Evolutionary conservation across 1,140 invertebrate genomes (phyloP), one percentile per base, ranked within the genome.

Genomic region (Apocrypta bakeri): DNA sequence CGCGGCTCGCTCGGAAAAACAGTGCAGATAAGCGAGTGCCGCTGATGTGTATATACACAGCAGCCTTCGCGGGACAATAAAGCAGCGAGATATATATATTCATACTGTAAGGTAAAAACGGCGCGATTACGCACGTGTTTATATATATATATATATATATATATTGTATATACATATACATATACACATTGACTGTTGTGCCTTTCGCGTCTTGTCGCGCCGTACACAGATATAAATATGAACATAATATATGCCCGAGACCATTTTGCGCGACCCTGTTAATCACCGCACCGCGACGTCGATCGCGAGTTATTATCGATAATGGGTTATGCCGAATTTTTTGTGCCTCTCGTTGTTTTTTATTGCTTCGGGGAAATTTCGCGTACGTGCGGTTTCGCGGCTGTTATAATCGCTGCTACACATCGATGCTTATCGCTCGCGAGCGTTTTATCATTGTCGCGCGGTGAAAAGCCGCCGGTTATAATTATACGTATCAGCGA

Each of bases 391-490:
- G 48, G 17, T 21, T 21, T 14, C 48, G 7, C 0, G 2, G 6
- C 17, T 17, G 2, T 17, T 14, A 56, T 56, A 56, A 56, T 56
- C 48, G 17, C 14, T 56, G 9, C 33, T 42, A 12, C 11, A 27
- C 12, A 48, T 27, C 9, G 71, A 81, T 75, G 11, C 71, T 66
- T 74, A 81, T 74, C 72, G 8, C 6, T 14, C 17, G 17, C 3
- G 25, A 9, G 33, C 31, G 37, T 29, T 81, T 81, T 75, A 81
- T 75, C 72, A 81, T 27, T 75, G 63, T 75, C 61, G n/a, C 31
- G 33, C 21, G 25, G 61, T 12, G 61, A 64, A 81, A 80, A 33
- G 33, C 24, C 25, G 64, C 12, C 42, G 40, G 2, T 7, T 37
- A 37, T 37, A 37, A 37, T 37, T 37, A 37, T 56, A 68, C 64